Evolutionary conservation across 1,140 invertebrate species (phyloP).

Genomic region (Tetraneura akinire): DNA sequence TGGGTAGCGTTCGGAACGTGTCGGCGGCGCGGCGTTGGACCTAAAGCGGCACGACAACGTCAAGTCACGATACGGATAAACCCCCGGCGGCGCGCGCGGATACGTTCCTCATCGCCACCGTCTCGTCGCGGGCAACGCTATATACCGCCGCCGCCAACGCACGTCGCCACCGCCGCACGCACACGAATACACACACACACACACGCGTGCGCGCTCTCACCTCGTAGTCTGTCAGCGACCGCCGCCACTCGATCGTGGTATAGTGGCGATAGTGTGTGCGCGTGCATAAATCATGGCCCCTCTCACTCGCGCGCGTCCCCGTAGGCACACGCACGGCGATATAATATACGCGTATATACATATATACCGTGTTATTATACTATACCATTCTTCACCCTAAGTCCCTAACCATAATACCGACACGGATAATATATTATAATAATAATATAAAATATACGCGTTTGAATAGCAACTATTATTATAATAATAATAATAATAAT

Average conservation of each 20-base stretch:
- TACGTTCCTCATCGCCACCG: not conserved
- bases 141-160: conserved; percentile 24
- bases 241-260: conserved; percentile 11
- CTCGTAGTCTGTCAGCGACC: conserved; percentile 13
- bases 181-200: not conserved
- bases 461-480: too few species aligned
- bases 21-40: conserved; percentile 5
- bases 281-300: conserved; percentile 48
- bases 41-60: conserved; percentile 35
- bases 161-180: conserved; percentile 14
- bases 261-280: not conserved
- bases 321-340: not conserved
- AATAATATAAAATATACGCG: not conserved
- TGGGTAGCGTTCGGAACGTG: conserved; percentile 33
- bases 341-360: too few species aligned
- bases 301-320: not conserved
- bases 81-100: conserved; percentile 18
- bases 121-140: not conserved
- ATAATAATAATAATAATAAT: too few species aligned
- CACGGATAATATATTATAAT: not conserved
- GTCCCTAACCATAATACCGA: too few species aligned
- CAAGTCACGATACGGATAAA: conserved; percentile 47
- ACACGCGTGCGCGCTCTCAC: not conserved
- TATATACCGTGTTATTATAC: not conserved
- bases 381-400: not conserved